Percentiles rank a stretch among this genome's conserved stretches.
Evolutionary conservation across 53 echinoderm and acorn worm genomes (phyloP).

Genomic region (Antedon mediterranea): DNA sequence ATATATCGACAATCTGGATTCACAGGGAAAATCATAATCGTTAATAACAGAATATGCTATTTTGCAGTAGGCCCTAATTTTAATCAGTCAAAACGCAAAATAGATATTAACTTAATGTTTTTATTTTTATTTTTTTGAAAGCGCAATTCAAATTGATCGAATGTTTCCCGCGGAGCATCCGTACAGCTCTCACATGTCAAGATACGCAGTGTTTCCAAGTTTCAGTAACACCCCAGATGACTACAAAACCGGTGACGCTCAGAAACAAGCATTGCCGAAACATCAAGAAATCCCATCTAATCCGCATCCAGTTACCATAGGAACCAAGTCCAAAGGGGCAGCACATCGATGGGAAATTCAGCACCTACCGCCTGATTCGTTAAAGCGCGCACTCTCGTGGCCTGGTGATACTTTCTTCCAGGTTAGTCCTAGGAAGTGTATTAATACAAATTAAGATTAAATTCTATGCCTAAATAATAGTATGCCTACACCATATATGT

Average conservation of each 20-base stretch:
- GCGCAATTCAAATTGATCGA: constrained; percentile 73
- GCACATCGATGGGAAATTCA: constrained; percentile 58
- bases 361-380: constrained; percentile 60
- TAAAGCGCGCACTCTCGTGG: constrained; percentile 70
- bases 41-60: too few species aligned
- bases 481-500: background rate
- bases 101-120: background rate
- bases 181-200: constrained; percentile 94
- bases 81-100: too few species aligned
- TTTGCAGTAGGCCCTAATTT: too few species aligned
- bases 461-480: background rate
- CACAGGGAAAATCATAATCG: too few species aligned
- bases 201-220: constrained; percentile 84
- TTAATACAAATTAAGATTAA: background rate
- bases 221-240: constrained; percentile 72
- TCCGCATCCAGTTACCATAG: constrained; percentile 45
- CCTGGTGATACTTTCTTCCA: constrained; percentile 95
- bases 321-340: constrained; percentile 61
- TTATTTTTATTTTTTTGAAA: constrained; percentile 11
- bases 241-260: constrained; percentile 70
- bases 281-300: constrained; percentile 87
- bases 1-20: too few species aligned
- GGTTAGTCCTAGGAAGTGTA: constrained; percentile 22
- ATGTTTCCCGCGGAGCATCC: constrained; percentile 94
- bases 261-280: constrained; percentile 32